Evolutionary conservation across 2,888 invertebrate genomes (phyloP), one percentile per base, ranked within the genome.

Genomic region (Artemia sinica): DNA sequence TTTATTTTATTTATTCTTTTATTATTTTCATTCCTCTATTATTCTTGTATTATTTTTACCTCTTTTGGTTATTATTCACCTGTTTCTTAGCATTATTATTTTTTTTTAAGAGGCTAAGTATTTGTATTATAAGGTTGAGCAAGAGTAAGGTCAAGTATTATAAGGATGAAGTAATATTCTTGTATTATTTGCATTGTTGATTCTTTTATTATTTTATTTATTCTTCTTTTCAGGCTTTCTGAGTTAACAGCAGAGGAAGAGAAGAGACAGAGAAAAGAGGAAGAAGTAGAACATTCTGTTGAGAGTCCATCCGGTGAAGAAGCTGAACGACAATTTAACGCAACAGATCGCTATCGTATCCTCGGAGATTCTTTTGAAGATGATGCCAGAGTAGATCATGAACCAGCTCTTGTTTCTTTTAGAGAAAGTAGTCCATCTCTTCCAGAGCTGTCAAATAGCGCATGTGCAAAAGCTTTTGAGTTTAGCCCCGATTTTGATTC

Each of bases 401-500:
- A 71, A 72, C 71, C 63, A 2, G 10, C 63, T n/a, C 14, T 58
- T 18, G 63, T 58, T 10, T 58, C 63, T 28, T 58, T 58, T 28
- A n/a, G 63, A 58, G 28, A n/a, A 28, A 28, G 10, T 18, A 58
- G 63, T 3, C 63, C 63, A 18, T 28, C 63, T 10, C 63, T 28
- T n/a, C 9, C 63, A 10, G 63, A 10, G 71, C 73, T 28, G 73
- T 75, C 28, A 74, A 70, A 74, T 9, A 77, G 78, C 13, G 80
- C 79, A 73, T 79, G 79, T 72, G 77, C 78, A 3, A 77, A 76
- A 70, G 77, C 78, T 69, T 78, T 78, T 72, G 77, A 79, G 72
- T 76, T 74, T 79, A 70, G 81, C 75, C 82, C 85, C 67, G 81
- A 84, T 74, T 83, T 87, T 78, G 84, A 86, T 80, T 84, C 84